These are phyloP conservation scores for Rissa tridactyla DNA, from an alignment of 2,113 vertebrate species.

Conservation along the genomic window DNA sequence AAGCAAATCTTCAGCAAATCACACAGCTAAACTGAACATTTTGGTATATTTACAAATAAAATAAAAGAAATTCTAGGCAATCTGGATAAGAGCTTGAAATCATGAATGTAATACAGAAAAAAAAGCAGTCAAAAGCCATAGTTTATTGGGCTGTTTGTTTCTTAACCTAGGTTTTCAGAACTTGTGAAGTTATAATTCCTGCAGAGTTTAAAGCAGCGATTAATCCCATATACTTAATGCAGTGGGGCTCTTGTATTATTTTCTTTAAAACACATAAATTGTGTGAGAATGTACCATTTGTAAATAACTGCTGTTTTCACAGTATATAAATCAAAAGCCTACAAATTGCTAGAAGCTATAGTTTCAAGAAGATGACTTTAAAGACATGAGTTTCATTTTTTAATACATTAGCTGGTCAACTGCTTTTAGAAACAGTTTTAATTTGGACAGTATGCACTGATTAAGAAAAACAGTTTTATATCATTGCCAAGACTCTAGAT, in stretches of 20 bases:
- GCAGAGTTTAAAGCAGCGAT: neutral
- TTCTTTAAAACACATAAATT: neutral
- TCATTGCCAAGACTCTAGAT: neutral
- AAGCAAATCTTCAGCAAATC: neutral
- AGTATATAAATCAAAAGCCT: neutral
- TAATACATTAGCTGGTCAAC: neutral
- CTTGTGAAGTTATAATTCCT: neutral
- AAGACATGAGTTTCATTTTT: neutral
- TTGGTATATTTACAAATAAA: neutral
- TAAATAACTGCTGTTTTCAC: neutral
- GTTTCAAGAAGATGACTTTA: neutral
- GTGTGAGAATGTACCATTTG: neutral
- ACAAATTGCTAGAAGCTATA: neutral
- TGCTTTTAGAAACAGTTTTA: neutral
- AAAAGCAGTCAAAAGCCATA: neutral
- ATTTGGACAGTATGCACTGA: neutral
- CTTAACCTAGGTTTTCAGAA: neutral
- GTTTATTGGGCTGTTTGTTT: neutral
- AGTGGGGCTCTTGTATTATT: neutral
- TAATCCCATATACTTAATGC: neutral
- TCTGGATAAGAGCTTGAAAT: neutral
- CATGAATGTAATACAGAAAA: neutral
- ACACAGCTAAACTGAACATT: neutral
- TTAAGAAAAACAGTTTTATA: neutral
- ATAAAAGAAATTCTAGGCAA: neutral